Evolutionary conservation across 2,888 invertebrate genomes (phyloP), one percentile per base, ranked within the genome.

Genomic region (Hirtodrosophila confusa): DNA sequence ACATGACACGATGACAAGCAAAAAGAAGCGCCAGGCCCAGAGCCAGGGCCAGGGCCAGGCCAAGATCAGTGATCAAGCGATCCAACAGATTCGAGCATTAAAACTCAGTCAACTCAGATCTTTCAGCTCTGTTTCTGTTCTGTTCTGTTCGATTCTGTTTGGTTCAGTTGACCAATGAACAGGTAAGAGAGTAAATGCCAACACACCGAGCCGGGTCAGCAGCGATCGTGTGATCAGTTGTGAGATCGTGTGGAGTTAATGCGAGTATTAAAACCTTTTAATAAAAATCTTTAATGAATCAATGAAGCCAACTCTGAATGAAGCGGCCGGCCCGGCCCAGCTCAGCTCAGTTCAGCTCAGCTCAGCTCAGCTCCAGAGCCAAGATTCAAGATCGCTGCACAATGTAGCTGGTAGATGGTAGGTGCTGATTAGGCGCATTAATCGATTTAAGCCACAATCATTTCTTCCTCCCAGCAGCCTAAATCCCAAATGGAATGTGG

Each of bases 361-460:
- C 17, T 2, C 35, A 44, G 41, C 35, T 29, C 17, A 17, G 17
- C 65, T 37, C 12, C 24, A 27, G 61, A 48, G 49, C 43, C 31
- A 35, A 35, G 33, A 54, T 60, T 47, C 69, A 55, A 74, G 69
- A 75, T 58, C 63, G 65, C 63, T 64, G 62, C 65, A 74, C 70
- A 74, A 64, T 75, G 75, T 74, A 69, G 43, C 75, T 67, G 75
- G 80, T 75, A 89, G 89, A 89, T 89, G 80, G 87, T 84, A 80
- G 84, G 84, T 78, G 80, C 84, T 83, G 89, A 89, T 89, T 89
- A 89, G 89, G 79, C 77, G 84, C 86, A 88, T 89, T 89, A 89
- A 89, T 89, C 89, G 89, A 89, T 89, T 89, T 89, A 88, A 89
- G 89, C 88, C 88, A 89, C 88, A 89, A 89, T 88, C 85, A 85